Base-by-base conservation (phyloP, 2,113 vertebrate species). In the Ceyx cyanopectus region DNA sequence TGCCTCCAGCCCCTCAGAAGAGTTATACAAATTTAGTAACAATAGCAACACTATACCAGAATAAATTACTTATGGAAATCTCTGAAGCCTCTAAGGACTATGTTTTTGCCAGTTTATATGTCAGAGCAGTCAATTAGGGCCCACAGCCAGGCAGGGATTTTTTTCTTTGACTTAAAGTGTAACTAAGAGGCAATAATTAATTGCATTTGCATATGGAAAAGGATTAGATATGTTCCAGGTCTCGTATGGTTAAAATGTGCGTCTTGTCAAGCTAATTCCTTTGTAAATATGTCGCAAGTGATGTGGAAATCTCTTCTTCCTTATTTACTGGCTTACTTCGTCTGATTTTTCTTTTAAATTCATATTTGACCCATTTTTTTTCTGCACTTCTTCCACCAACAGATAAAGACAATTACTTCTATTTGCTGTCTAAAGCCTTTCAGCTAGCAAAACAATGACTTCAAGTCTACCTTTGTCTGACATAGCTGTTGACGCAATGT, bases 241-340 rank as follows among this genome's bases (percentile, higher is more conserved):
- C 95, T 26, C 63, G 11, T 70, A n/a, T 78, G 18, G 21, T 86
- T 95, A 81, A 95, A 70, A 79, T 89, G 17, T 14, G 6, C 81
- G 72, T 73, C 57, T 69, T 81, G 32, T 43, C 68, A 88, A 72
- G 76, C 85, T 87, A 91, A 94, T 53, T 70, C 30, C 30, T 12
- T 45, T 60, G 57, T 85, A 81, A 95, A 82, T 88, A 75, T 68
- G 72, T 46, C 60, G 16, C n/a, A 92, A 82, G 32, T 23, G 91
- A 53, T 0, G 9, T 70, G 8, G 53, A 90, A 91, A 91, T 72
- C 61, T 48, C 40, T 69, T 77, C 62, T 93, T 72, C 58, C 53
- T 96, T 95, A 72, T 97, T 94, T 87, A 15, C 18, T 67, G 34
- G 74, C 40, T 89, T 66, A 67, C 34, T 75, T 94, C 90, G 94